These are phyloP conservation scores for Paguma larvata DNA, from an alignment of 2,797 vertebrate genomes.

Conservation along the genomic window DNA sequence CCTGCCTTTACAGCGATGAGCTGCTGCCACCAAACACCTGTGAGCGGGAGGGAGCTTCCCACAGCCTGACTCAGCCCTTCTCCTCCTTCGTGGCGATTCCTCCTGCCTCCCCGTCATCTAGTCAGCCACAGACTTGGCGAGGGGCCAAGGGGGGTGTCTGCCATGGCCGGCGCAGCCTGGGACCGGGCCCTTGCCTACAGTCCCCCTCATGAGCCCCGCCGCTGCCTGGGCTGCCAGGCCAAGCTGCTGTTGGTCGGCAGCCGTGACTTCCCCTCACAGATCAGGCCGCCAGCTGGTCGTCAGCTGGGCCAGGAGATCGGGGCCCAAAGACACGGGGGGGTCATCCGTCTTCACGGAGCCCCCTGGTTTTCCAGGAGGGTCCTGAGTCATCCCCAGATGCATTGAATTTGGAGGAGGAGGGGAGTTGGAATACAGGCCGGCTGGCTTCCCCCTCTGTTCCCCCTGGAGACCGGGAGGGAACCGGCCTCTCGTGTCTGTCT, in stretches of 20 bases:
- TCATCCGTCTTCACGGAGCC: background rate
- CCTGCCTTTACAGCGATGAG: background rate
- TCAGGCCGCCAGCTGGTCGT: background rate
- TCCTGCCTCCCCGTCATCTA: background rate
- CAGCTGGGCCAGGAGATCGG: background rate
- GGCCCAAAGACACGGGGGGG: background rate
- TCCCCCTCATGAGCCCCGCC: background rate
- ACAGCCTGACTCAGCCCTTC: background rate
- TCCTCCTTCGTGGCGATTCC: background rate
- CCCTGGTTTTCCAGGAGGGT: background rate
- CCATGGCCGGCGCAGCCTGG: background rate
- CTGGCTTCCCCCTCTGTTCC: background rate
- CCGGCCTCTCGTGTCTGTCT: background rate
- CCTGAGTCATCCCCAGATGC: background rate
- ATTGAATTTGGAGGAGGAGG: background rate
- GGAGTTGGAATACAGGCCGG: background rate
- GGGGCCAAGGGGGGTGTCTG: fast-evolving
- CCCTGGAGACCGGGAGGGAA: background rate
- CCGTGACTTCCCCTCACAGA: too few relatives aligned
- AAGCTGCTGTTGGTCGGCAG: background rate
- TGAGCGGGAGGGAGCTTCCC: background rate
- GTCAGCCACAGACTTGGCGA: background rate
- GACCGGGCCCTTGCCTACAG: background rate
- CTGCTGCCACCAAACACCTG: background rate
- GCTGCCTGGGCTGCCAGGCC: background rate